Evolutionary conservation across 2,888 invertebrate genomes (phyloP).

Genomic region (Ornithoptera priamus): DNA sequence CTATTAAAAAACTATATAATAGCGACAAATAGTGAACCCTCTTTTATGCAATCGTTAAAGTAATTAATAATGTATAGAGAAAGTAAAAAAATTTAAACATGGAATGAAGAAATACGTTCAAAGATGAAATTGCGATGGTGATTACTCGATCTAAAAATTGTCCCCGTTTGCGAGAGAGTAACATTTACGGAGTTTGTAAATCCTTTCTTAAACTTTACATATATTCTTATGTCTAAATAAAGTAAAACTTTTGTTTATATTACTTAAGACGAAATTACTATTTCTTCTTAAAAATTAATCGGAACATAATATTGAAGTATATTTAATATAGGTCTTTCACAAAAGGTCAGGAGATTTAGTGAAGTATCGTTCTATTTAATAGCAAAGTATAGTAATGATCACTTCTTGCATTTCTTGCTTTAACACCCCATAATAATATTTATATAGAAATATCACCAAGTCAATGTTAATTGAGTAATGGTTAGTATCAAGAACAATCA

Average conservation of each 20-base stretch:
- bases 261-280: too few species aligned
- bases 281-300: not conserved
- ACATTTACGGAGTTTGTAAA: conserved; percentile 3
- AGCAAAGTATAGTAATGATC: not conserved
- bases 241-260: not conserved
- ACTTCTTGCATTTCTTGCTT: not conserved
- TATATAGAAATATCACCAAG: not conserved
- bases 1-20: too few species aligned
- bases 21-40: too few species aligned
- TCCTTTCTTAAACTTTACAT: not conserved
- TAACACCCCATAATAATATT: not conserved
- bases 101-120: not conserved
- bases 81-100: not conserved
- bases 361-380: not conserved
- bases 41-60: not conserved
- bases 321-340: not conserved
- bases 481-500: not conserved
- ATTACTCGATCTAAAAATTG: conserved; percentile 65
- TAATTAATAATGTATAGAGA: not conserved
- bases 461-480: not conserved
- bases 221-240: not conserved
- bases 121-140: not conserved
- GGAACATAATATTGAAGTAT: not conserved
- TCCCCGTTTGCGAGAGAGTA: conserved; percentile 41
- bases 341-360: not conserved